These are phyloP conservation scores for Lottia scabra DNA, from an alignment of 2,888 invertebrate species.

Conservation along the genomic window DNA sequence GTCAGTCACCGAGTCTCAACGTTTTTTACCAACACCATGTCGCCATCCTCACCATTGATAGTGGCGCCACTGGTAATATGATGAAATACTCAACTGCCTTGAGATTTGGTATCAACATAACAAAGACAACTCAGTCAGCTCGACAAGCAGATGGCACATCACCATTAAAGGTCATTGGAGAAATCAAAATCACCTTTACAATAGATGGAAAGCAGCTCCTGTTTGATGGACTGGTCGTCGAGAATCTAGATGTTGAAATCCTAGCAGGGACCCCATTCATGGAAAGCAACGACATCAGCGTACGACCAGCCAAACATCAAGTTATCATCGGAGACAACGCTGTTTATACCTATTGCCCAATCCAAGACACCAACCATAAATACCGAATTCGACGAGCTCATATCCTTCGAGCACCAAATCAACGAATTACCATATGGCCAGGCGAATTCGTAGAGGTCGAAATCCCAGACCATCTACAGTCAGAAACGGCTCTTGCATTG, in stretches of 20 bases:
- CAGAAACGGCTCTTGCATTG: background rate
- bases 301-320: slow-evolving; percentile 25
- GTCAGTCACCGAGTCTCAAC: background rate
- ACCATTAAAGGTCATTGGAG: slow-evolving; percentile 17
- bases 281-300: slow-evolving; percentile 27
- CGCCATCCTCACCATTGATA: slow-evolving; percentile 9
- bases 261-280: slow-evolving; percentile 31
- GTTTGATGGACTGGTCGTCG: slow-evolving; percentile 30
- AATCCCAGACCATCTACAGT: background rate
- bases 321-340: slow-evolving; percentile 20
- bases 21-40: background rate
- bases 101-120: slow-evolving; percentile 12
- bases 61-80: slow-evolving; percentile 25
- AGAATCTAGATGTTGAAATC: slow-evolving; percentile 27
- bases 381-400: slow-evolving; percentile 12
- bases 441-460: slow-evolving; percentile 17
- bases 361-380: background rate
- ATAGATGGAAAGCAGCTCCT: slow-evolving; percentile 1
- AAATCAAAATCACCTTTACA: slow-evolving; percentile 1
- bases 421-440: slow-evolving; percentile 14
- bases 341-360: slow-evolving; percentile 14
- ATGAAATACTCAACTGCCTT: slow-evolving; percentile 16
- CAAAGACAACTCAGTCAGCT: slow-evolving; percentile 9
- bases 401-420: slow-evolving; percentile 8
- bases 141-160: slow-evolving; percentile 22